These are phyloP conservation scores for Steinernema hermaphroditum DNA, from an alignment of 2,888 invertebrate species.

Conservation along the genomic window DNA sequence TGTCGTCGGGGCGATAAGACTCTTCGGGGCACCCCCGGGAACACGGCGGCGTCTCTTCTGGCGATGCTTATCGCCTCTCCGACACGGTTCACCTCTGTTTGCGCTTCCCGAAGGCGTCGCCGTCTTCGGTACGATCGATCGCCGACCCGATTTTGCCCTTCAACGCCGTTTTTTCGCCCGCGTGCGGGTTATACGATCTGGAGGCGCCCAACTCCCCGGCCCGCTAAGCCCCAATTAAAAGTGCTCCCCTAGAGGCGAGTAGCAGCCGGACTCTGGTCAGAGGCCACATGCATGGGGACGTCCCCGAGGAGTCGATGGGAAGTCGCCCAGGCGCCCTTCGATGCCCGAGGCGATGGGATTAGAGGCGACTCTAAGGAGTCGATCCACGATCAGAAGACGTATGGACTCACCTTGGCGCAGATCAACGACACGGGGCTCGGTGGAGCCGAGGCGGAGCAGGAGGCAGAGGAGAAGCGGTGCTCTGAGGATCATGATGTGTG, in stretches of 20 bases:
- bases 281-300: neutral
- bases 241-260: neutral
- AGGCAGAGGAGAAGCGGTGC: neutral
- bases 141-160: conserved; percentile 14
- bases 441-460: neutral
- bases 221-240: conserved; percentile 1
- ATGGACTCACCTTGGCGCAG: conserved; percentile 6
- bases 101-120: neutral
- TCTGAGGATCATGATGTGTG: neutral
- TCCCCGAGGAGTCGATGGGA: neutral
- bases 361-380: neutral
- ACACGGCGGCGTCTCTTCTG: neutral
- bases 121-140: conserved; percentile 7
- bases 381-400: too few relatives aligned
- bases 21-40: neutral
- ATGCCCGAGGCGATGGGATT: neutral
- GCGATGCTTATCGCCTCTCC: neutral
- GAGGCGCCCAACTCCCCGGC: neutral
- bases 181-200: conserved; percentile 23
- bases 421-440: neutral
- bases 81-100: neutral
- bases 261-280: neutral
- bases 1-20: neutral
- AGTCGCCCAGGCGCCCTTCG: too few relatives aligned
- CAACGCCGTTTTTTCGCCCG: conserved; percentile 19